Conservation (phyloP, 1,140 invertebrate species). For the Agrilus planipennis region DNA sequence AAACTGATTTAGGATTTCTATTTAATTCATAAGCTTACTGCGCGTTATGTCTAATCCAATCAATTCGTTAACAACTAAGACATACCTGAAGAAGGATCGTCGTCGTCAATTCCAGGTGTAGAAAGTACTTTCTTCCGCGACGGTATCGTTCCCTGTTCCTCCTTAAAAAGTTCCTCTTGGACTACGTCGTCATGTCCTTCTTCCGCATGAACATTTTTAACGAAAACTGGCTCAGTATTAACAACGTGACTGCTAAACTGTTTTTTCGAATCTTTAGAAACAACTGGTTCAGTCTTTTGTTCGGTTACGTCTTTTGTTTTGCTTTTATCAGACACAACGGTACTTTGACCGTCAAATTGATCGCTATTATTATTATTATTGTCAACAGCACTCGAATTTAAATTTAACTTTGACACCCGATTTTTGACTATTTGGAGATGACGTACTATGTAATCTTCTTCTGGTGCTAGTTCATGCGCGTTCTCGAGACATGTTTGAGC, state of each 20-base stretch:
- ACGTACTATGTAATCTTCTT: constrained; percentile 80
- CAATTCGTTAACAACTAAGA: constrained; percentile 30
- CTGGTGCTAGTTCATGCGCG: constrained; percentile 67
- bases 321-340: constrained; percentile 14
- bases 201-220: constrained; percentile 26
- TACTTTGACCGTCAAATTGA: constrained; percentile 16
- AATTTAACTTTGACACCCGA: constrained; percentile 42
- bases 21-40: not conserved
- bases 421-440: constrained; percentile 78
- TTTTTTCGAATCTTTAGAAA: constrained; percentile 30
- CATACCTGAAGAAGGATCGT: constrained; percentile 38
- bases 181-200: constrained; percentile 8
- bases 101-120: constrained; percentile 23
- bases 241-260: constrained; percentile 33
- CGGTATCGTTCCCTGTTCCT: constrained; percentile 11
- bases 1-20: not conserved
- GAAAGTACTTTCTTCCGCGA: not conserved
- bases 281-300: constrained; percentile 27
- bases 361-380: constrained; percentile 23
- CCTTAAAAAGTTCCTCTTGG: constrained; percentile 17
- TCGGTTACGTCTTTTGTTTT: constrained; percentile 31
- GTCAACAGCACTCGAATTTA: constrained; percentile 18
- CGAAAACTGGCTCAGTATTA: constrained; percentile 32
- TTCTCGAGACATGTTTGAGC: constrained; percentile 76
- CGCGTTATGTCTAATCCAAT: not conserved